phyloP scores from a whole-genome alignment of 2,797 vertebrate species.

The Ptychobarbus kaznakovi region DNA sequence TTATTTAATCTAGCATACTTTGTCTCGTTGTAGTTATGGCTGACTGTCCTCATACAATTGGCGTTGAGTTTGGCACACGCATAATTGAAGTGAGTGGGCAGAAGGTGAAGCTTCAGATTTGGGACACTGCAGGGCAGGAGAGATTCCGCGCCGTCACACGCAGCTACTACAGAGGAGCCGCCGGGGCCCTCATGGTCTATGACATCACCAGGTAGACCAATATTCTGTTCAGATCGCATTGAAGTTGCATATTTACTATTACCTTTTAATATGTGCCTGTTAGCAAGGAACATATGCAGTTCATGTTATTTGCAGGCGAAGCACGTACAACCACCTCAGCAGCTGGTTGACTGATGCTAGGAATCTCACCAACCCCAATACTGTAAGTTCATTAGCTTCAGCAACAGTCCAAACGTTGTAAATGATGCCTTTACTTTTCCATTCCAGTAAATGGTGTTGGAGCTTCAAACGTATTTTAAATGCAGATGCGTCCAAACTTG shows the following conservation, averaged over 20 bases:
- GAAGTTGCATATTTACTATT: background rate
- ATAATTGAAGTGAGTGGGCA: conserved; percentile 98
- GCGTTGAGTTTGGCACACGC: conserved; percentile 96
- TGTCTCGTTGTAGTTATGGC: conserved; percentile 88
- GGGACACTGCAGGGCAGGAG: conserved; percentile 98
- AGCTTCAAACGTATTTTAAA: background rate
- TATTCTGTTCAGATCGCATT: background rate
- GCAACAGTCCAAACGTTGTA: background rate
- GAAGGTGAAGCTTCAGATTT: conserved; percentile 99
- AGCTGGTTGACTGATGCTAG: conserved; percentile 88
- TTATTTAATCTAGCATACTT: background rate
- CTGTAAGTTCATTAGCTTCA: conserved; percentile 81
- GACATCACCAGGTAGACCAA: conserved; percentile 93
- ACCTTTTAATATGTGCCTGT: background rate
- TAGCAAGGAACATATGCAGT: background rate
- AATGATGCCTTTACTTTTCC: background rate
- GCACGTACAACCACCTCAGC: conserved; percentile 99
- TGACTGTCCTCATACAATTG: conserved; percentile 98
- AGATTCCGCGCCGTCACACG: conserved; percentile 95
- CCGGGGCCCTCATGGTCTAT: conserved; percentile 97
- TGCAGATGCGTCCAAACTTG: background rate
- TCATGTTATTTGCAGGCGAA: conserved; percentile 76
- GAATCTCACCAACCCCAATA: conserved; percentile 90
- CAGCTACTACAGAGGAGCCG: conserved; percentile 97
- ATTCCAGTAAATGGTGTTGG: background rate